Conservation (phyloP, 2,888 invertebrate species). For the Muschampia plurimacula region DNA sequence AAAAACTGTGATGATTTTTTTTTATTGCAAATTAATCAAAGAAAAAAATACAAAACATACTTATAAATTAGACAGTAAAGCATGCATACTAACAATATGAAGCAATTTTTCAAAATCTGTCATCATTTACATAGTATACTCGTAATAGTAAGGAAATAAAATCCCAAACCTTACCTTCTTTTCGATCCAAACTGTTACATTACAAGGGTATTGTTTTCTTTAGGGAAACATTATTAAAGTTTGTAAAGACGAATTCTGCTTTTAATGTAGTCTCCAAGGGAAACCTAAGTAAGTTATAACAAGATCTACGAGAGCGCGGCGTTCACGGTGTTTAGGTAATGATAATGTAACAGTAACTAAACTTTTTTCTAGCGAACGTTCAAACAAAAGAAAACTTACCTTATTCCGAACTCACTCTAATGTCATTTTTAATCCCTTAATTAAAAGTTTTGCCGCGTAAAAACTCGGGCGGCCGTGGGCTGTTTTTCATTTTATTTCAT, state of each 20-base stretch:
- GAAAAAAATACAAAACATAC: no score
- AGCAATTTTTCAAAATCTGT: no score
- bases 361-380: constrained; percentile 56
- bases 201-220: constrained; percentile 35
- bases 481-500: constrained; percentile 83
- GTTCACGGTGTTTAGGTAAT: constrained; percentile 53
- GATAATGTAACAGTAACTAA: constrained; percentile 54
- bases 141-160: background rate
- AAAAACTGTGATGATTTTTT: no score
- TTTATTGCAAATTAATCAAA: no score
- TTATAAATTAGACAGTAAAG: no score
- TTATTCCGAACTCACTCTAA: constrained; percentile 77
- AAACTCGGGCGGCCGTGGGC: constrained; percentile 68
- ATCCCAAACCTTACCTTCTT: background rate
- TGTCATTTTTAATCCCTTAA: constrained; percentile 85
- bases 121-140: background rate
- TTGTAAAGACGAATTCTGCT: constrained; percentile 39
- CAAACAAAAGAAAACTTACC: constrained; percentile 74
- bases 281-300: constrained; percentile 55
- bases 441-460: constrained; percentile 80
- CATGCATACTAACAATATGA: no score
- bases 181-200: constrained; percentile 24
- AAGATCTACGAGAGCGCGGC: constrained; percentile 50
- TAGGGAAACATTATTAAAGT: constrained; percentile 43
- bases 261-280: constrained; percentile 49